Evolutionary conservation across 2,888 invertebrate species (phyloP), one percentile per base, ranked within the genome.

Genomic region (Protonemura montana): DNA sequence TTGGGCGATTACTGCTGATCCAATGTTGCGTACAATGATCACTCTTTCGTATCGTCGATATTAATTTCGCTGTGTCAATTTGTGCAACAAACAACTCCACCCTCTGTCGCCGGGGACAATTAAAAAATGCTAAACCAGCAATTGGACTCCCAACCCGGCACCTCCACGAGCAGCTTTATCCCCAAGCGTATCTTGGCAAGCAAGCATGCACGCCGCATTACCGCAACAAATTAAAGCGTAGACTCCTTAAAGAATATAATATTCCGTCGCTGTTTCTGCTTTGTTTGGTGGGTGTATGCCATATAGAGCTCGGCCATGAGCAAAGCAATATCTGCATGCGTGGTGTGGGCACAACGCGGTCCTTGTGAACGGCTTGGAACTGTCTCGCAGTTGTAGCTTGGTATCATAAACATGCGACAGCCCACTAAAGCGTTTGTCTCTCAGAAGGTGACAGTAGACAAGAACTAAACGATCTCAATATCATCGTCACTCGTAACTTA

Each of bases 371-470:
- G 59, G 21, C 13, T 10, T 13, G 7, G 59, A 10, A 21, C 59
- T 16, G 59, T 21, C 59, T 59, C 35, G 3, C 35, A 35, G 59
- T 7, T 59, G 59, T 59, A 59, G 59, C 59, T 21, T 13, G 59
- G 59, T 59, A 21, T 59, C 59, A 59, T 59, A 59, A 59, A 59
- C 21, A 16, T 21, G 21, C 59, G 59, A 59, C 59, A 59, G 21
- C 59, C 59, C 59, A 59, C 59, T 59, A 59, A 59, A 59, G 59
- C 59, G 59, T 59, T 59, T 59, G 59, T 59, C 59, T 59, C 21
- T 59, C 59, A 59, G 59, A 21, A 59, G 78, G 78, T 78, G 78
- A 78, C 78, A 28, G 78, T 28, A 78, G 78, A 28, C 78, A 78
- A 78, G 27, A 26, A n/a, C 78, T 78, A 78, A 78, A 78, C 28